Conservation (phyloP, 2,113 vertebrate genomes). For the Catagonus wagneri region DNA sequence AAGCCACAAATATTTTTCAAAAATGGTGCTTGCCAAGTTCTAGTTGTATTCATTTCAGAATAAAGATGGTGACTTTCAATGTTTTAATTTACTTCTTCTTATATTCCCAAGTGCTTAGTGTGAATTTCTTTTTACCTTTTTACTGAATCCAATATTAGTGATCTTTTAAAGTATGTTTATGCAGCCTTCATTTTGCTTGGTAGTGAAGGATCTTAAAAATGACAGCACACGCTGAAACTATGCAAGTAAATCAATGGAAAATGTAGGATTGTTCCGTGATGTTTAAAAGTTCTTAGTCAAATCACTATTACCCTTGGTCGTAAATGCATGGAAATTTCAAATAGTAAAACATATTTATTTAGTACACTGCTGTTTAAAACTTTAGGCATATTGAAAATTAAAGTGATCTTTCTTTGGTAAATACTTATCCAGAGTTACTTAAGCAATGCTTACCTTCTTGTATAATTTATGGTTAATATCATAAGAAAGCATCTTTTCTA, state of each 20-base stretch:
- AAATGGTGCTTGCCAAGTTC: neutral
- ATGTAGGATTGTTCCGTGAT: neutral
- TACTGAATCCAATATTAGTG: neutral
- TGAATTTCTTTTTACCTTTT: neutral
- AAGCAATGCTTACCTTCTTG: neutral
- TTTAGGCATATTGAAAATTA: neutral
- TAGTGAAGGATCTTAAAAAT: neutral
- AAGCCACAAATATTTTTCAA: neutral
- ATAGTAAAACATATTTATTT: neutral
- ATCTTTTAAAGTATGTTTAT: neutral
- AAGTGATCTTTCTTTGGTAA: neutral
- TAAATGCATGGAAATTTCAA: neutral
- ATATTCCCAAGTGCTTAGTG: neutral
- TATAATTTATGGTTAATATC: neutral
- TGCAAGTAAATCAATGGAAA: neutral
- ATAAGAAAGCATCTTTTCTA: neutral
- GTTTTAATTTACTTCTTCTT: neutral
- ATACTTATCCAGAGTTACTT: neutral
- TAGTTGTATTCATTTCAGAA: neutral
- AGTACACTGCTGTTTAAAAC: neutral
- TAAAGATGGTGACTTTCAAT: constrained; percentile 19
- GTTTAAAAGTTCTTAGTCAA: neutral
- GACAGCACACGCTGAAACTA: neutral
- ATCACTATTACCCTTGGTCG: neutral
- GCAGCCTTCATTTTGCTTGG: neutral